Conservation (phyloP, 1,140 invertebrate genomes). For the Trichogramma pretiosum region DNA sequence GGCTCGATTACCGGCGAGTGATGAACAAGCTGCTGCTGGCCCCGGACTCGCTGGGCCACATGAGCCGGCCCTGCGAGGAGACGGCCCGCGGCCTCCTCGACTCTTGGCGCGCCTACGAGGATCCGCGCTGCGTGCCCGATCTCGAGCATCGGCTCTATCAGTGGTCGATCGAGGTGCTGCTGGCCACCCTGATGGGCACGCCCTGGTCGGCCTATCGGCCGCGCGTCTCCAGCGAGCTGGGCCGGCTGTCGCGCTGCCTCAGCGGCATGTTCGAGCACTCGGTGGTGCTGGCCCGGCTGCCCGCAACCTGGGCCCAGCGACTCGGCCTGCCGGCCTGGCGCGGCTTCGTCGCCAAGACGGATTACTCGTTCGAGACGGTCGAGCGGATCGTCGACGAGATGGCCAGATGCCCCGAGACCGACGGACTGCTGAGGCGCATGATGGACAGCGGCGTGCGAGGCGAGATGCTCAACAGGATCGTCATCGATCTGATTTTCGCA, state of each 20-base stretch:
- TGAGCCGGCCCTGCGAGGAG: conserved; percentile 44
- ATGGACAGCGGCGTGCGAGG: conserved; percentile 48
- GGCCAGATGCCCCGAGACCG: conserved; percentile 18
- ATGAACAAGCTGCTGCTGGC: conserved; percentile 66
- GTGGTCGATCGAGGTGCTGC: conserved; percentile 66
- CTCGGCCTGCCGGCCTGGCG: conserved; percentile 62
- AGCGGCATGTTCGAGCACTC: conserved; percentile 67
- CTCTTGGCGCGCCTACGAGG: conserved; percentile 39
- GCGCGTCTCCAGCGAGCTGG: background rate
- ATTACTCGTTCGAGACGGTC: conserved; percentile 49
- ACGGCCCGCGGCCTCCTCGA: conserved; percentile 43
- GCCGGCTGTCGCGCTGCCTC: conserved; percentile 41
- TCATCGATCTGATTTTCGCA: conserved; percentile 77
- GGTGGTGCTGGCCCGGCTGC: conserved; percentile 57
- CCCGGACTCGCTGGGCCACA: conserved; percentile 40
- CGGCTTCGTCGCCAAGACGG: conserved; percentile 59
- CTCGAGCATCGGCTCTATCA: conserved; percentile 63
- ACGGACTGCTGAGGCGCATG: conserved; percentile 57
- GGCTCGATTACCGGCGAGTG: conserved; percentile 58
- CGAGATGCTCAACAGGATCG: conserved; percentile 58
- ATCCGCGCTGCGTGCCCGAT: conserved; percentile 31
- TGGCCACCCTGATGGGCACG: conserved; percentile 59
- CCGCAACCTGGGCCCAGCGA: conserved; percentile 54
- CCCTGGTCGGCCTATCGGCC: conserved; percentile 1
- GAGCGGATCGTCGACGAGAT: conserved; percentile 31